These are phyloP conservation scores for Drosophila picticornis DNA, from an alignment of 2,888 invertebrate genomes.

Conservation along the genomic window DNA sequence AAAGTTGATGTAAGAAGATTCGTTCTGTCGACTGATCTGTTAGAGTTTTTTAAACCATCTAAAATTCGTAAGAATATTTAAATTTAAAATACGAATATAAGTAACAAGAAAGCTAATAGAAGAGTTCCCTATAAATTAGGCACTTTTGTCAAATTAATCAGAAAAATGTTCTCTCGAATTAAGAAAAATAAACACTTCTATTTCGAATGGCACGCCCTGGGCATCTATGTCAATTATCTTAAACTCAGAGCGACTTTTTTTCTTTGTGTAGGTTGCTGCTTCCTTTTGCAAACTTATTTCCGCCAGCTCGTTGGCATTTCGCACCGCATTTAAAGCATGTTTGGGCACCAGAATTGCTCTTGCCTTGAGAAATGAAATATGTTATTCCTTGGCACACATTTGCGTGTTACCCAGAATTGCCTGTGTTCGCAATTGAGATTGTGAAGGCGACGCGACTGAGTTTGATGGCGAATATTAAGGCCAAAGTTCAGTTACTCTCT, in stretches of 20 bases:
- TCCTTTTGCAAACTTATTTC: neutral
- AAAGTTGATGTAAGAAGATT: neutral
- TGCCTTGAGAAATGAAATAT: slow-evolving; percentile 51
- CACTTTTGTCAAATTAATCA: neutral
- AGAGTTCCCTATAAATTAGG: neutral
- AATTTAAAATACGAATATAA: neutral
- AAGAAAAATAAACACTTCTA: neutral
- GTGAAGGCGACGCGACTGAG: slow-evolving; percentile 2
- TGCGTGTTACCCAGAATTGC: slow-evolving; percentile 46
- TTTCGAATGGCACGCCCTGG: neutral
- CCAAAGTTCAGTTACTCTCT: slow-evolving; percentile 13
- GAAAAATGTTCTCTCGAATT: neutral
- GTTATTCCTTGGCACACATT: slow-evolving; percentile 65
- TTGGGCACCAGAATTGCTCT: slow-evolving; percentile 25
- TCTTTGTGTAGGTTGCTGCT: neutral
- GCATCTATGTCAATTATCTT: neutral
- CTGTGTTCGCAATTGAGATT: slow-evolving; percentile 35
- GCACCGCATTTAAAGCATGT: slow-evolving; percentile 27
- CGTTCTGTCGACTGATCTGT: neutral
- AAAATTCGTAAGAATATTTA: neutral
- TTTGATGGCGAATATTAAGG: slow-evolving; percentile 40
- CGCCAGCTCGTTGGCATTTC: slow-evolving; percentile 14
- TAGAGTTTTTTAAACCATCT: neutral
- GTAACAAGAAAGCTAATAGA: neutral
- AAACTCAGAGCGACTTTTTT: neutral